Evolutionary conservation across 2,113 vertebrate genomes (phyloP), one percentile per base, ranked within the genome.

Genomic region (Panthera leo): DNA sequence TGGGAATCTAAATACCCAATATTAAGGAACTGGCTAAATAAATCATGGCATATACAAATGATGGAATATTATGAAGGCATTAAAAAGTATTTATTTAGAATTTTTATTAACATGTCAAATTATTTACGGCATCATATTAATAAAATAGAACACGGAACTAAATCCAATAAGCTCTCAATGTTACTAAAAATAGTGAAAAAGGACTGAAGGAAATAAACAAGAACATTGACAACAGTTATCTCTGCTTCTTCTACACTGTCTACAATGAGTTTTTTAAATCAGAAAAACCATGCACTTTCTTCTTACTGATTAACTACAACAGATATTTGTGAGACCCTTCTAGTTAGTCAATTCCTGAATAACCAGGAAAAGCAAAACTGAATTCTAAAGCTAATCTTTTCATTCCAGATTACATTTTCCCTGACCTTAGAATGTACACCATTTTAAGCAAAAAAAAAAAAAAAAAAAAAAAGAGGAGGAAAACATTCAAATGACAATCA

Each of bases 21-120:
- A 89, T 53, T 70, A 88, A 95, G 34, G 55, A 45, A 61, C 21
- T 76, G 34, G 34, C 58, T 90, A 96, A 89, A 79, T 67, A 93
- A 85, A 85, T 34, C 42, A 63, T 55, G 13, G 18, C 25, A 76
- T 87, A 95, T 73, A 7, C 48, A 97, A 96, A 88, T 70, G n/a
- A 85, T 80, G 29, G 34, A 42, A 31, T 61, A 97, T 87, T 48
- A 89, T 73, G 21, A 94, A 86, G 39, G 42, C 65, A 94, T 61
- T 88, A 73, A 70, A 95, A 96, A 91, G 70, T 45, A 75, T 92
- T 94, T 97, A 97, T 92, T 97, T 94, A 90, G n/a, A 92, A 90
- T 70, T 92, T 92, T 91, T 75, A 87, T 75, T 75, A 94, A 51
- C 23, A 92, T 15, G 3, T 61, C 65, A 67, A 90, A 96, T 73